A percentile compares a stretch with the other conserved stretches of the same genome.
These are phyloP conservation scores for Pelodytes ibericus DNA, from an alignment of 2,797 vertebrate species.

Conservation along the genomic window DNA sequence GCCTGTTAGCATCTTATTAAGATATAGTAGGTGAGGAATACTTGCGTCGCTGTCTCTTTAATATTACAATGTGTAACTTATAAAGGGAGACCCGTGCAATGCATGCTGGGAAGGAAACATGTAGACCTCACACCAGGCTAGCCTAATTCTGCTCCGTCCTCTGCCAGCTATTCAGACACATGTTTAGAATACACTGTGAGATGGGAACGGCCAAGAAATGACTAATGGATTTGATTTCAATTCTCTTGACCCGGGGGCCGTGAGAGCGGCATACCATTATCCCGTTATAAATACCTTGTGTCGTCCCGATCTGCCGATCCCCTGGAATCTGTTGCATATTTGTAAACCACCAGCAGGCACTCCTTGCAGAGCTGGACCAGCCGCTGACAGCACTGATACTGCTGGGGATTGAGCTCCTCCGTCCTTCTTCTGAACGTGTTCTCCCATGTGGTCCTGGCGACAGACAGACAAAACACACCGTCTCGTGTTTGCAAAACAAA, in stretches of 20 bases:
- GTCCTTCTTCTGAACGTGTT: conserved; percentile 88
- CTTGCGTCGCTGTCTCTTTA: too few species aligned
- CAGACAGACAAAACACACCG: conserved; percentile 64
- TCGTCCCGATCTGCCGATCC: conserved; percentile 91
- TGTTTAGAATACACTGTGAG: conserved; percentile 13
- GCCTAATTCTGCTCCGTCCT: too few species aligned
- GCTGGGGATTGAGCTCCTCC: conserved; percentile 81
- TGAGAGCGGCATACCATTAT: neutral
- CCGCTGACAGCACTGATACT: conserved; percentile 91
- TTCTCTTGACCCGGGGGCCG: neutral
- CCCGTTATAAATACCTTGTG: conserved; percentile 86
- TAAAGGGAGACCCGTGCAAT: too few species aligned
- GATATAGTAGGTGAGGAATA: too few species aligned
- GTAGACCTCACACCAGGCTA: too few species aligned
- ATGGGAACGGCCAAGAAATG: neutral
- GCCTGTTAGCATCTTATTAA: too few species aligned
- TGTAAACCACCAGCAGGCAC: conserved; percentile 95
- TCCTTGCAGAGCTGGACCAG: conserved; percentile 94
- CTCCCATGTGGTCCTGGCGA: conserved; percentile 90
- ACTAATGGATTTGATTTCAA: conserved; percentile 15
- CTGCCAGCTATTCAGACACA: conserved; percentile 26
- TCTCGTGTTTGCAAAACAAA: conserved; percentile 57
- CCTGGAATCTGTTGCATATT: conserved; percentile 87
- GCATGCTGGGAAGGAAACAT: too few species aligned
- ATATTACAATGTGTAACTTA: too few species aligned